Conservation (phyloP, 2,113 vertebrate species). For the Myotis davidii region DNA sequence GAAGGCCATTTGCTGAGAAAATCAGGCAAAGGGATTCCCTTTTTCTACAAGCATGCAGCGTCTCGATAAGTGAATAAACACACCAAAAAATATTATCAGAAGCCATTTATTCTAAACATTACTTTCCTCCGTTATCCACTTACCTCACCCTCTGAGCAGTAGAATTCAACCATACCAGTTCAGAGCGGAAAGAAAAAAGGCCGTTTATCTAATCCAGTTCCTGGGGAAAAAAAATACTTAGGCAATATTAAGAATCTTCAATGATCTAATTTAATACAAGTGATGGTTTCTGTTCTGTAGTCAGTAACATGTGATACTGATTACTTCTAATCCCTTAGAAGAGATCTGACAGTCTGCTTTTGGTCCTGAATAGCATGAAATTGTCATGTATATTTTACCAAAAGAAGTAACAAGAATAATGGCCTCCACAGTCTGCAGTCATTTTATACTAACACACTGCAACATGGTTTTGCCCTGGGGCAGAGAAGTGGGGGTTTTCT, state of each 20-base stretch:
- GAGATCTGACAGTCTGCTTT: slow-evolving; percentile 71
- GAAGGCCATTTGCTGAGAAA: slow-evolving; percentile 39
- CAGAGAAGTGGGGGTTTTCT: slow-evolving; percentile 73
- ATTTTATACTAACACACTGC: slow-evolving; percentile 74
- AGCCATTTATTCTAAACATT: slow-evolving; percentile 64
- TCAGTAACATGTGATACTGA: slow-evolving; percentile 79
- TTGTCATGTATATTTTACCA: slow-evolving; percentile 77
- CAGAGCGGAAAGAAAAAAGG: slow-evolving; percentile 71
- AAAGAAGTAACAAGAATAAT: slow-evolving; percentile 72
- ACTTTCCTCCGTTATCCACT: slow-evolving; percentile 73
- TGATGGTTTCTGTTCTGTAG: slow-evolving; percentile 80
- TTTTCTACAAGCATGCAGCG: slow-evolving; percentile 57
- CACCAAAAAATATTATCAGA: slow-evolving; percentile 49
- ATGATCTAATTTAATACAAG: slow-evolving; percentile 83
- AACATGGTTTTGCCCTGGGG: slow-evolving; percentile 77
- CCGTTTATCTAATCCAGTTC: slow-evolving; percentile 82
- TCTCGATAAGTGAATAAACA: slow-evolving; percentile 74
- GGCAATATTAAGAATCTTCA: slow-evolving; percentile 82
- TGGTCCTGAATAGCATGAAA: slow-evolving; percentile 74
- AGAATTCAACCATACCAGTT: slow-evolving; percentile 77
- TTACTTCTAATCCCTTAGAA: slow-evolving; percentile 81
- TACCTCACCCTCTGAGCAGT: slow-evolving; percentile 65
- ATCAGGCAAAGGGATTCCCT: slow-evolving; percentile 24
- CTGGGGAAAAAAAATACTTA: slow-evolving; percentile 76
- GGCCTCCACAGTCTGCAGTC: slow-evolving; percentile 54